These are phyloP conservation scores for Lycaon pictus DNA, from an alignment of 2,113 vertebrate genomes.

Conservation along the genomic window DNA sequence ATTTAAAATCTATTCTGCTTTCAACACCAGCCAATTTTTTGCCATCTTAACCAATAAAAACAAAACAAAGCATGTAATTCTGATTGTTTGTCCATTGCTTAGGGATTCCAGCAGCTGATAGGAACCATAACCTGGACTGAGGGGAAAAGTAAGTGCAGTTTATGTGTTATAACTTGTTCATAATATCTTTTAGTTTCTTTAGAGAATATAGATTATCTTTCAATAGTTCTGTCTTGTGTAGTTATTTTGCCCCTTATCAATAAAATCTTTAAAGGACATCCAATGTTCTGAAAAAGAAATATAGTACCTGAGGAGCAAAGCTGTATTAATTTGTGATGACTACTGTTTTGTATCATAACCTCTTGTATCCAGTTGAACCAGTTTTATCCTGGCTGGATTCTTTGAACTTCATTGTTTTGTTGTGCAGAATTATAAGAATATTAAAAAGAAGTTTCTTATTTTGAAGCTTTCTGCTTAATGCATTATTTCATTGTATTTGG, in stretches of 20 bases:
- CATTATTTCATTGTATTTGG: background rate
- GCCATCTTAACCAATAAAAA: conserved; percentile 30
- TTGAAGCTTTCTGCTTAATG: conserved; percentile 14
- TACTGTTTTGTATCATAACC: background rate
- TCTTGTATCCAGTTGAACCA: background rate
- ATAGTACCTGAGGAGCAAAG: background rate
- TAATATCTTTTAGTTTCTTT: background rate
- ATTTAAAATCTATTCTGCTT: conserved; percentile 1
- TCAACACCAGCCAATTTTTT: background rate
- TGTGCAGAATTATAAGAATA: background rate
- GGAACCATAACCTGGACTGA: background rate
- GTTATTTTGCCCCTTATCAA: conserved; percentile 34
- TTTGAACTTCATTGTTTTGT: background rate
- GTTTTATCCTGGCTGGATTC: background rate
- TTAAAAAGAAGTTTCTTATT: background rate
- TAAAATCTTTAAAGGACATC: conserved; percentile 44
- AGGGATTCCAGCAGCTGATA: background rate
- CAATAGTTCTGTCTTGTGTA: background rate
- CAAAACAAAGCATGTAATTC: background rate
- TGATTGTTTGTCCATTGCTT: background rate
- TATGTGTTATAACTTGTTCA: conserved; percentile 40
- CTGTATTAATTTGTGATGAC: background rate
- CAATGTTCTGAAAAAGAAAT: background rate
- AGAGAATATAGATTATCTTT: conserved; percentile 56
- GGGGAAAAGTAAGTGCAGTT: background rate